These are phyloP conservation scores for Sebastes umbrosus DNA, from an alignment of 2,797 vertebrate genomes.

Conservation along the genomic window DNA sequence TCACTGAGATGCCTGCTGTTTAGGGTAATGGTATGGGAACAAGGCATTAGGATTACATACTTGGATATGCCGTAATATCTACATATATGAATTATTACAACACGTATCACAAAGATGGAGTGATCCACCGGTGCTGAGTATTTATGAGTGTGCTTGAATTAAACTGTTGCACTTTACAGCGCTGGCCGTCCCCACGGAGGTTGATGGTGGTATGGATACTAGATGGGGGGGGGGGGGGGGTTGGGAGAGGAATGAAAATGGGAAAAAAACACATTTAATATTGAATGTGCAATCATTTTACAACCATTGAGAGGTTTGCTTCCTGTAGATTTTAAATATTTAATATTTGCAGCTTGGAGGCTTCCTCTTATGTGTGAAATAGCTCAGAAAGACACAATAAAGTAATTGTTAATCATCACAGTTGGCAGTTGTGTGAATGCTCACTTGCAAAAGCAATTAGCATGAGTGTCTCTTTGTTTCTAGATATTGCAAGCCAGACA, in stretches of 20 bases:
- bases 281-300: neutral
- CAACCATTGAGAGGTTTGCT: neutral
- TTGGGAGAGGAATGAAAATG: conserved; percentile 6
- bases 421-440: neutral
- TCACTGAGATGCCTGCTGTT: conserved; percentile 17
- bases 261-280: conserved; percentile 6
- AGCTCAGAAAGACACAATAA: conserved; percentile 12
- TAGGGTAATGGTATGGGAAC: neutral
- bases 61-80: conserved; percentile 2
- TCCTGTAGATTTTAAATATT: conserved; percentile 16
- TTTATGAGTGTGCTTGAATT: conserved; percentile 10
- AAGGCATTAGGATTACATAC: conserved; percentile 5
- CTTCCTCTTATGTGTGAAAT: conserved; percentile 24
- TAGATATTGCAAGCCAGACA: neutral
- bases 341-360: neutral
- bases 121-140: neutral
- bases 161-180: conserved; percentile 20
- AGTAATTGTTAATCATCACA: conserved; percentile 31
- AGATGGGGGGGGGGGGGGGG: neutral
- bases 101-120: neutral
- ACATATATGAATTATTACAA: neutral
- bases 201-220: neutral
- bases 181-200: neutral
- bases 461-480: conserved; percentile 12
- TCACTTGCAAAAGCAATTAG: conserved; percentile 23